These are phyloP conservation scores for Sebastes cheni DNA, from an alignment of 2,797 vertebrate genomes.

Conservation along the genomic window DNA sequence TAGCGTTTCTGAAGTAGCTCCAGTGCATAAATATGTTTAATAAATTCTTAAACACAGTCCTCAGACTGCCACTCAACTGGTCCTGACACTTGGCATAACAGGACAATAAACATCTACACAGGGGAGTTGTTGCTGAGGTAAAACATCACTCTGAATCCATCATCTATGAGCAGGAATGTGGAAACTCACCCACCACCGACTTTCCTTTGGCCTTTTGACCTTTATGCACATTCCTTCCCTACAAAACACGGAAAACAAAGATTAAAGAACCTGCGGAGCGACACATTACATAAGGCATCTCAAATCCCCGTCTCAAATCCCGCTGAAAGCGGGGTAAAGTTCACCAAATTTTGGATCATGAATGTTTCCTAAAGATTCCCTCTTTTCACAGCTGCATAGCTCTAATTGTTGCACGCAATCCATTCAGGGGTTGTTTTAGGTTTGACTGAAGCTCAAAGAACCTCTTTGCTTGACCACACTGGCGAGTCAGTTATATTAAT, in stretches of 20 bases:
- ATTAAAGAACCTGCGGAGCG: conserved; percentile 32
- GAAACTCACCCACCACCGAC: conserved; percentile 1
- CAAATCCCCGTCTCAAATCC: conserved; percentile 10
- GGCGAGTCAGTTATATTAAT: not conserved
- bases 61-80: not conserved
- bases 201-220: conserved; percentile 12
- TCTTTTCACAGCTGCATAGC: not conserved
- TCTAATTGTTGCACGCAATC: not conserved
- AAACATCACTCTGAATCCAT: conserved; percentile 23
- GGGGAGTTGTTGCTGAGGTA: not conserved
- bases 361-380: not conserved
- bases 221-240: conserved; percentile 45
- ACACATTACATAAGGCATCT: conserved; percentile 49
- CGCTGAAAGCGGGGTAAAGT: conserved; percentile 21
- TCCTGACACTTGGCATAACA: not conserved
- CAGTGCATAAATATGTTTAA: not conserved
- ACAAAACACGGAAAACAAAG: conserved; percentile 12
- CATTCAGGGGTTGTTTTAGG: not conserved
- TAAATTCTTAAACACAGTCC: not conserved
- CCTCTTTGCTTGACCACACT: not conserved
- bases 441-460: not conserved
- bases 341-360: conserved; percentile 1
- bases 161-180: conserved; percentile 45
- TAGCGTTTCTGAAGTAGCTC: not conserved
- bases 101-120: not conserved